Conservation (phyloP, 2,888 invertebrate genomes). For the Acronicta leporina region DNA sequence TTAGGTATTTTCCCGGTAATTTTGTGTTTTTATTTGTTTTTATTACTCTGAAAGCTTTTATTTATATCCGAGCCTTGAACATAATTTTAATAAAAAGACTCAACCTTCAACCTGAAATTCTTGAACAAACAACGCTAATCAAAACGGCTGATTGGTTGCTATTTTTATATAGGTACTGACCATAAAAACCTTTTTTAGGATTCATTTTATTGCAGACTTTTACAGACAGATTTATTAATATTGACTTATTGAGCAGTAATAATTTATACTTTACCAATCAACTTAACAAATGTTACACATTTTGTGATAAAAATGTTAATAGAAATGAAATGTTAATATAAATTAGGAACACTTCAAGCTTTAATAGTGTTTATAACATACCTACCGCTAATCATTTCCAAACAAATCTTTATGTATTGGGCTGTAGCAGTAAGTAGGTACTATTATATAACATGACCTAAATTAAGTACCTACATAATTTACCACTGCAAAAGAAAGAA, state of each 20-base stretch:
- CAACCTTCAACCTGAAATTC: slow-evolving; percentile 17
- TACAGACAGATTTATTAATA: slow-evolving; percentile 26
- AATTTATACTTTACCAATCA: slow-evolving; percentile 7
- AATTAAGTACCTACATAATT: slow-evolving; percentile 23
- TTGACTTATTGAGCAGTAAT: slow-evolving; percentile 13
- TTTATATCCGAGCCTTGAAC: not conserved
- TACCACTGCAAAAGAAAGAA: not conserved
- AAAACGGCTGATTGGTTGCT: slow-evolving; percentile 37
- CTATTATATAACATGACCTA: slow-evolving; percentile 31
- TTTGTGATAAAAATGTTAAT: slow-evolving; percentile 34
- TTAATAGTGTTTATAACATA: slow-evolving; percentile 26
- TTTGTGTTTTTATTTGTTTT: too few species aligned
- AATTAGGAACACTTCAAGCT: slow-evolving; percentile 45
- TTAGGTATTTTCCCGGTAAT: too few species aligned
- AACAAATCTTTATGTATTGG: slow-evolving; percentile 24
- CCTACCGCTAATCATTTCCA: slow-evolving; percentile 16
- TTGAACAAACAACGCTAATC: slow-evolving; percentile 41
- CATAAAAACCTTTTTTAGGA: slow-evolving; percentile 29
- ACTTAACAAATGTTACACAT: slow-evolving; percentile 8
- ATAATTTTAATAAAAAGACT: not conserved
- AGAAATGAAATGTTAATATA: too few species aligned
- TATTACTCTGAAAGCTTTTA: not conserved
- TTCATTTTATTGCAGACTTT: slow-evolving; percentile 34
- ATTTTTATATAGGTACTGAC: slow-evolving; percentile 31
- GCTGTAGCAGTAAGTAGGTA: slow-evolving; percentile 3